Evolutionary conservation across 2,888 invertebrate species (phyloP).

Genomic region (Melinopterus prodromus): DNA sequence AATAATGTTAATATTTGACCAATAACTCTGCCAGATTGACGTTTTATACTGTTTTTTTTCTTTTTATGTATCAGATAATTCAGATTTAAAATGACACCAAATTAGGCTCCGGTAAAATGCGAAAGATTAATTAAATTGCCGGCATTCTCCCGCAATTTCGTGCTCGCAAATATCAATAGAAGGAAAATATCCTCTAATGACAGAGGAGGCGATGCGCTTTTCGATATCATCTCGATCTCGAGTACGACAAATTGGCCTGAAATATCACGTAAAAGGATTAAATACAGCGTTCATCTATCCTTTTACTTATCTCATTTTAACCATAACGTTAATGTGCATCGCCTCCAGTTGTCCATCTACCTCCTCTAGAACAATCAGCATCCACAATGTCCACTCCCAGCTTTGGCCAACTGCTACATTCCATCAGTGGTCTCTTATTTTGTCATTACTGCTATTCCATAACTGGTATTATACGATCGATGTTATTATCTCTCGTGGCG

Average conservation of each 20-base stretch:
- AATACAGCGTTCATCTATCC: conserved; percentile 60
- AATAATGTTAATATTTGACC: too few relatives aligned
- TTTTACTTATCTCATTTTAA: conserved; percentile 62
- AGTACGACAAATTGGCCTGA: conserved; percentile 59
- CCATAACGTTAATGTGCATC: conserved; percentile 60
- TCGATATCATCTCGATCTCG: conserved; percentile 37
- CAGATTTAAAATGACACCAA: too few relatives aligned
- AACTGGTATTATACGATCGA: conserved; percentile 58
- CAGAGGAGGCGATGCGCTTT: neutral
- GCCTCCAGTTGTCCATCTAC: conserved; percentile 50
- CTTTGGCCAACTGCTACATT: conserved; percentile 53
- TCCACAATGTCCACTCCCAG: neutral
- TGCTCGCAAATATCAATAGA: neutral
- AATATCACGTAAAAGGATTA: conserved; percentile 63
- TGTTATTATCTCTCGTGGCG: conserved; percentile 47
- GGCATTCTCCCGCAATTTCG: neutral
- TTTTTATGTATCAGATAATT: too few relatives aligned
- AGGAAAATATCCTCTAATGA: neutral
- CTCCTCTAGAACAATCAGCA: neutral
- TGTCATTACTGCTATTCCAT: conserved; percentile 60
- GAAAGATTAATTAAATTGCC: too few relatives aligned
- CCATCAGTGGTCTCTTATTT: conserved; percentile 59
- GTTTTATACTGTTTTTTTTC: too few relatives aligned
- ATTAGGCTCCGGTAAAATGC: too few relatives aligned
- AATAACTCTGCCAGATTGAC: too few relatives aligned